phyloP scores from a whole-genome alignment of 2,113 vertebrate genomes.

The Chaetops frenatus region DNA sequence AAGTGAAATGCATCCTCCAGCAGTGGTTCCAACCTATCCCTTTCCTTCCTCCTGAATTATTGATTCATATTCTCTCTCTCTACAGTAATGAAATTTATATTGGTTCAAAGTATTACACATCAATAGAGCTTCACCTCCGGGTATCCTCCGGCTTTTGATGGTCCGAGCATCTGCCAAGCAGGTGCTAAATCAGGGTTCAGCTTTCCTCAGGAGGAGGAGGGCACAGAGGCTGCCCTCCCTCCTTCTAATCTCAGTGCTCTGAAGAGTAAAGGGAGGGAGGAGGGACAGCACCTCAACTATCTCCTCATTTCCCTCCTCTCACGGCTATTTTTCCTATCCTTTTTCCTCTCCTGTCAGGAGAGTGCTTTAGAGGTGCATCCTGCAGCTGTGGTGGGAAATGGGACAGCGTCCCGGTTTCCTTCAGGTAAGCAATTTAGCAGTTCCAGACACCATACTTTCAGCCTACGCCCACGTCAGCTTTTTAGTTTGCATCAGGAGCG shows the following conservation, averaged over 20 bases:
- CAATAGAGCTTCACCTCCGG: background rate
- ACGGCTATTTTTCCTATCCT: background rate
- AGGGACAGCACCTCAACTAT: background rate
- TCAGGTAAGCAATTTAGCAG: background rate
- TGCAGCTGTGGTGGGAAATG: background rate
- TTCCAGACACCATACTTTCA: background rate
- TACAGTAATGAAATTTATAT: slow-evolving; percentile 32
- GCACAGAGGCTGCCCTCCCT: accelerated
- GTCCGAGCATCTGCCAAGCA: background rate
- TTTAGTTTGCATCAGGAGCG: background rate
- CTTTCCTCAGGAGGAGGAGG: background rate
- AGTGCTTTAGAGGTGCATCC: background rate
- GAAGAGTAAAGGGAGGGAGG: background rate
- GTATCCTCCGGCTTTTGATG: background rate
- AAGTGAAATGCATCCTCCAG: background rate
- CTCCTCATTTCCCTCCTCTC: background rate
- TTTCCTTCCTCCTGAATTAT: slow-evolving; percentile 29
- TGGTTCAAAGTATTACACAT: background rate
- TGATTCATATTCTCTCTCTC: background rate
- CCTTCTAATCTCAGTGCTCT: background rate
- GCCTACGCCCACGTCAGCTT: accelerated
- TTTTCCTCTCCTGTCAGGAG: background rate
- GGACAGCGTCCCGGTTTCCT: background rate
- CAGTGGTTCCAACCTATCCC: background rate
- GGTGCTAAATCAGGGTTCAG: background rate